phyloP scores from a whole-genome alignment of 2,888 invertebrate genomes.

The Drosophila neutralis region DNA sequence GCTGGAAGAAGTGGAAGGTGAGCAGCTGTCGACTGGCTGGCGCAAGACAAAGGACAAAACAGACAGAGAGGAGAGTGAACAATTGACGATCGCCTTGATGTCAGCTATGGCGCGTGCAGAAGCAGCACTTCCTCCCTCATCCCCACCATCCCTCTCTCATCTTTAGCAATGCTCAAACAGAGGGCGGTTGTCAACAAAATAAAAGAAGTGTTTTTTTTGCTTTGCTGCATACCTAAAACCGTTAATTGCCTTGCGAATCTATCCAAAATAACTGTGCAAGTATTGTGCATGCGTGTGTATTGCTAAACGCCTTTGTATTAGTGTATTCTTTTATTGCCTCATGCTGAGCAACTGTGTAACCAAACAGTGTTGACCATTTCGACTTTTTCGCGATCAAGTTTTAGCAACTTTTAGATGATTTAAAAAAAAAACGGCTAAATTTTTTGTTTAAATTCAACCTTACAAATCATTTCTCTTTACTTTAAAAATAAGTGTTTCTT shows the following conservation, averaged over 20 bases:
- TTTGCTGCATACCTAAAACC: conserved; percentile 49
- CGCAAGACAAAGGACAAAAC: conserved; percentile 31
- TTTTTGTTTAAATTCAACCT: not conserved
- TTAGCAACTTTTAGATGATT: not conserved
- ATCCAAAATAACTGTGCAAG: conserved; percentile 12
- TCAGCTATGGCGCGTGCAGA: conserved; percentile 68
- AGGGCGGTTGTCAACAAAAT: conserved; percentile 12
- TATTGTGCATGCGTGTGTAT: conserved; percentile 1
- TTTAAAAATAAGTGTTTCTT: not conserved
- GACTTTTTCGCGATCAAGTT: not conserved
- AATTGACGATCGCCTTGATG: conserved; percentile 50
- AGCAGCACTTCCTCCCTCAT: not conserved
- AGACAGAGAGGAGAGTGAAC: conserved; percentile 19
- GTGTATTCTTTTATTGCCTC: not conserved
- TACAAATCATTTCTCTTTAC: not conserved
- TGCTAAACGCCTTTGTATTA: not conserved
- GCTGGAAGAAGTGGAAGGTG: conserved; percentile 14
- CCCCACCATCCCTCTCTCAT: not conserved
- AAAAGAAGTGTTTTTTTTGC: conserved; percentile 9
- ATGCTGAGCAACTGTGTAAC: conserved; percentile 5
- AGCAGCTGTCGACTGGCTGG: conserved; percentile 41
- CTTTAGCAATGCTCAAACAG: conserved; percentile 10
- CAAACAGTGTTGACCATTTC: conserved; percentile 2
- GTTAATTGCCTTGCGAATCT: conserved; percentile 69
- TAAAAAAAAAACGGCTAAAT: not conserved